phyloP scores from a whole-genome alignment of 2,888 invertebrate genomes.

The Clistopyga incitator region DNA sequence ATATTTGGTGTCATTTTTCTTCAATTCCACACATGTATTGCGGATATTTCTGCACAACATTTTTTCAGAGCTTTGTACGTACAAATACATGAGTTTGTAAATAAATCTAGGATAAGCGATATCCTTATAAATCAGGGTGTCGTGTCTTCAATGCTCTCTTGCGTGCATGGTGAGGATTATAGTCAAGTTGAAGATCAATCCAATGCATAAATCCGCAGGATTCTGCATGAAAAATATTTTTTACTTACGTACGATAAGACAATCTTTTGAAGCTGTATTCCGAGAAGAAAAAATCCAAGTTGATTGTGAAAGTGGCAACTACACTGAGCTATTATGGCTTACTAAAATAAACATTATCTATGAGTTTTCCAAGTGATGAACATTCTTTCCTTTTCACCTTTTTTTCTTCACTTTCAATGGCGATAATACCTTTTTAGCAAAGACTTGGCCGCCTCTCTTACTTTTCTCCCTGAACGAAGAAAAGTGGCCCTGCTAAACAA shows the following conservation, averaged over 20 bases:
- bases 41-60: background rate
- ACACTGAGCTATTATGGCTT: background rate
- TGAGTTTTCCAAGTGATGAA: background rate
- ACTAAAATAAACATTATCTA: background rate
- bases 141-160: background rate
- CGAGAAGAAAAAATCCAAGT: conserved; percentile 2
- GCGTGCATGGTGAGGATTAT: conserved; percentile 3
- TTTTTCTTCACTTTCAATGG: background rate
- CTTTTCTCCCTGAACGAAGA: too few relatives aligned
- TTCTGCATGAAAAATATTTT: background rate
- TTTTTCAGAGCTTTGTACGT: conserved; percentile 17
- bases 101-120: conserved; percentile 25
- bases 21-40: background rate
- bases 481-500: too few relatives aligned
- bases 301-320: background rate
- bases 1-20: background rate
- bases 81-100: conserved; percentile 25
- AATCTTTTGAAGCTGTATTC: background rate
- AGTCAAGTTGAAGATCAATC: background rate
- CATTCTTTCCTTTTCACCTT: background rate
- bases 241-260: conserved; percentile 1
- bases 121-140: conserved; percentile 1
- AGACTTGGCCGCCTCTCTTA: too few relatives aligned
- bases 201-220: background rate
- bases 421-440: background rate